These are phyloP conservation scores for Agonopterix arenella DNA, from an alignment of 2,888 invertebrate species.

Conservation along the genomic window DNA sequence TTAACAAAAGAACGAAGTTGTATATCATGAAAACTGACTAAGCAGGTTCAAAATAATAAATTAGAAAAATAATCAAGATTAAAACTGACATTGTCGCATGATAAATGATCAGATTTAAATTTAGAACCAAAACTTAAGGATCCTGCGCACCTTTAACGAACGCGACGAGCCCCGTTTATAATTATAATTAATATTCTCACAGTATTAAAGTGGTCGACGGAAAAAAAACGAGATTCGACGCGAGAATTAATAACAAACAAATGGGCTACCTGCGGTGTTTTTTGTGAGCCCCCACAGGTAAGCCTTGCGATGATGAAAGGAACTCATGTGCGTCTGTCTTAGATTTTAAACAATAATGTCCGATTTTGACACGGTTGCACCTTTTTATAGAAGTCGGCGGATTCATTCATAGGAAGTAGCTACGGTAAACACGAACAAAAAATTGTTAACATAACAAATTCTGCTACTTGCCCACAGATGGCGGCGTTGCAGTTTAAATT, in stretches of 20 bases:
- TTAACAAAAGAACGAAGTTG: slow-evolving; percentile 10
- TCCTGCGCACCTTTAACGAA: slow-evolving; percentile 57
- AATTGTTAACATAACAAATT: slow-evolving; percentile 27
- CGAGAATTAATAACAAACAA: slow-evolving; percentile 78
- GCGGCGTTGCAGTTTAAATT: slow-evolving; percentile 22
- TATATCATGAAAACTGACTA: slow-evolving; percentile 26
- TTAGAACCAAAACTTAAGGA: slow-evolving; percentile 59
- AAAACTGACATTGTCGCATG: slow-evolving; percentile 72
- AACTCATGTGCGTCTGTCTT: slow-evolving; percentile 69
- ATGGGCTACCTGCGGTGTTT: slow-evolving; percentile 76
- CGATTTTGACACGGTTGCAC: slow-evolving; percentile 69
- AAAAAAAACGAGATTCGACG: slow-evolving; percentile 68
- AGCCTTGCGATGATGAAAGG: slow-evolving; percentile 62
- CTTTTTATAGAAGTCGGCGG: slow-evolving; percentile 52
- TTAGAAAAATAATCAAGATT: slow-evolving; percentile 51
- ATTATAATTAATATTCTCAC: slow-evolving; percentile 77
- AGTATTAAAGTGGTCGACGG: slow-evolving; percentile 70
- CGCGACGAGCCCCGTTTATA: slow-evolving; percentile 71
- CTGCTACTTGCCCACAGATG: slow-evolving; percentile 61
- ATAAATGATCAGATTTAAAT: slow-evolving; percentile 74
- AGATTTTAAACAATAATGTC: slow-evolving; percentile 68
- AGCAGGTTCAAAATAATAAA: slow-evolving; percentile 31
- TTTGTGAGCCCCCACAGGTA: slow-evolving; percentile 73
- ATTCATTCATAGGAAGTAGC: slow-evolving; percentile 60
- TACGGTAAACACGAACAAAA: slow-evolving; percentile 39